phyloP scores from a whole-genome alignment of 2,113 vertebrate species.

The Uropsilus gracilis region DNA sequence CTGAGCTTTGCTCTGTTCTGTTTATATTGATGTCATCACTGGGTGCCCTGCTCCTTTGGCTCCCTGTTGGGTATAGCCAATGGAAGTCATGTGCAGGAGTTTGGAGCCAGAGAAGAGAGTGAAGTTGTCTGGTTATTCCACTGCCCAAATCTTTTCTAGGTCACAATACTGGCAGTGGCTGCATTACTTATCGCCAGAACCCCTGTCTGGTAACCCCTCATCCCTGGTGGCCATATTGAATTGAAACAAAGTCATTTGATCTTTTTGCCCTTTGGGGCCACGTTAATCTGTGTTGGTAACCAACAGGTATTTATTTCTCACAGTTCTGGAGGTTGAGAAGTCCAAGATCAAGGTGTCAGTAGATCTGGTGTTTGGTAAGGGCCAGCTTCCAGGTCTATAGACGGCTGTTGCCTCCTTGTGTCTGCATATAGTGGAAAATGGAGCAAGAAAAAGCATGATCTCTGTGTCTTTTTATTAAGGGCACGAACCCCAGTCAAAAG shows the following conservation, averaged over 20 bases:
- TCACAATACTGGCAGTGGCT: background rate
- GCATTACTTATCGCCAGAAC: background rate
- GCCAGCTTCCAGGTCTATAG: background rate
- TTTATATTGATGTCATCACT: background rate
- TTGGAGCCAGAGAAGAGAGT: background rate
- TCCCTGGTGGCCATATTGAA: background rate
- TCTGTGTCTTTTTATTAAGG: background rate
- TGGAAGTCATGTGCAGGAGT: background rate
- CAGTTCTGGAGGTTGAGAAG: background rate
- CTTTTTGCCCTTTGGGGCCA: background rate
- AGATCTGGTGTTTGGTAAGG: background rate
- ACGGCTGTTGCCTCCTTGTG: background rate
- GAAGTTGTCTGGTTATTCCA: background rate
- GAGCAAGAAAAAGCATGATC: background rate
- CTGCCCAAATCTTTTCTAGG: background rate
- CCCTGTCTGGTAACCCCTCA: background rate
- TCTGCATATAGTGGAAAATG: background rate
- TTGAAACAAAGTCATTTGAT: background rate
- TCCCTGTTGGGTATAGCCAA: background rate
- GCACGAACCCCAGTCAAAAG: background rate
- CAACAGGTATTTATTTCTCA: background rate
- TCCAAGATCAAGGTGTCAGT: background rate
- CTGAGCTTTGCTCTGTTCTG: background rate
- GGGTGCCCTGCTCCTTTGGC: background rate
- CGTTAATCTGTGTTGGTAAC: background rate